Percentiles rank a stretch among this genome's conserved stretches.
Evolutionary conservation across 1,140 invertebrate genomes (phyloP).

Genomic region (Teleopsis dalmanni): DNA sequence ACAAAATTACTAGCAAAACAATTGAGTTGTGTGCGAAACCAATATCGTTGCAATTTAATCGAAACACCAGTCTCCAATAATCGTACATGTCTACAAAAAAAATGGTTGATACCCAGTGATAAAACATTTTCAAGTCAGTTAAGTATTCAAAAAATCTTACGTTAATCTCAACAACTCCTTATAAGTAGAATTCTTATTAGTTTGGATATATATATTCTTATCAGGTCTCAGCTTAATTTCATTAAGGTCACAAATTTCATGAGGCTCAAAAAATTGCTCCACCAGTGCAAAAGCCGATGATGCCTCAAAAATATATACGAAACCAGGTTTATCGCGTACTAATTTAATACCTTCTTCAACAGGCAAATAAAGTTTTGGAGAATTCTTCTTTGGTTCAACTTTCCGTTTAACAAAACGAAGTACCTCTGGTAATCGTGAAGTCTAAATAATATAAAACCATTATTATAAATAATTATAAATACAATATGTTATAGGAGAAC

Average conservation of each 20-base stretch:
- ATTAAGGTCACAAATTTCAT: constrained; percentile 38
- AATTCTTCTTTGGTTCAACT: constrained; percentile 19
- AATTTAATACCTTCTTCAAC: constrained; percentile 22
- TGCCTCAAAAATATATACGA: constrained; percentile 28
- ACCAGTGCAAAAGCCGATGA: constrained; percentile 26
- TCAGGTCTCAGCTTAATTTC: constrained; percentile 27
- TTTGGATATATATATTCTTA: constrained; percentile 13
- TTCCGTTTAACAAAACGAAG: constrained; percentile 25
- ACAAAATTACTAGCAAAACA: constrained; percentile 33
- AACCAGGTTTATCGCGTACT: constrained; percentile 26
- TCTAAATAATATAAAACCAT: constrained; percentile 10
- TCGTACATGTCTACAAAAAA: constrained; percentile 14
- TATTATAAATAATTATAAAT: neutral
- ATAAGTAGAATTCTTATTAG: constrained; percentile 22
- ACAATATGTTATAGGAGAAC: too few species aligned
- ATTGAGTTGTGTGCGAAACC: constrained; percentile 24
- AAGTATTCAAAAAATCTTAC: neutral
- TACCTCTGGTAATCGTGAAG: constrained; percentile 25
- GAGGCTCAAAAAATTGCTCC: constrained; percentile 23
- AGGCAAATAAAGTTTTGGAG: constrained; percentile 22
- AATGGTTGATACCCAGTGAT: neutral
- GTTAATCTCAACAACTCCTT: constrained; percentile 24
- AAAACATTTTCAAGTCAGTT: neutral
- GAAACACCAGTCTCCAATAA: constrained; percentile 31
- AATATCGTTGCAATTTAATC: constrained; percentile 24